Conservation (phyloP, 2,888 invertebrate species). For the Drosophila peninsularis region DNA sequence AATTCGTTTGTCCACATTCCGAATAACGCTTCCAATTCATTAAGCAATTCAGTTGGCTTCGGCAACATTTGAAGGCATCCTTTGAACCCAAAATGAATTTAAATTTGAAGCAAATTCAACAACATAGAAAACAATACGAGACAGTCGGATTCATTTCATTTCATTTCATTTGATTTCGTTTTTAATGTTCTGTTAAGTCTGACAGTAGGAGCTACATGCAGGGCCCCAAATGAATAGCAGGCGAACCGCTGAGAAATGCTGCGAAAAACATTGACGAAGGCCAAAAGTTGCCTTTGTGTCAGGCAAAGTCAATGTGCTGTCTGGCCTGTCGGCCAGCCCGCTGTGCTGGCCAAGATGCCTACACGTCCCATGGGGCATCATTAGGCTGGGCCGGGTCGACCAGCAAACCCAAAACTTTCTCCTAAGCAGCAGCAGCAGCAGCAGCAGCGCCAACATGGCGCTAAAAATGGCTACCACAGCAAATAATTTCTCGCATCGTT, state of each 20-base stretch:
- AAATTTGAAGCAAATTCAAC: conserved; percentile 50
- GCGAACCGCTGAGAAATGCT: conserved; percentile 19
- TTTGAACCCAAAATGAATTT: conserved; percentile 61
- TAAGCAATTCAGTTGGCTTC: conserved; percentile 56
- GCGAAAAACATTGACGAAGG: conserved; percentile 58
- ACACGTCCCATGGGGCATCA: conserved; percentile 69
- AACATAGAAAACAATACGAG: conserved; percentile 51
- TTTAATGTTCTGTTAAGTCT: conserved; percentile 50
- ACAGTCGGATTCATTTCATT: conserved; percentile 47
- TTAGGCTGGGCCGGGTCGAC: conserved; percentile 45
- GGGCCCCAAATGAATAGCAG: conserved; percentile 27
- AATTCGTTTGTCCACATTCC: conserved; percentile 46
- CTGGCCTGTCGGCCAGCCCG: conserved; percentile 29
- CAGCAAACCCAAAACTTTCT: conserved; percentile 40
- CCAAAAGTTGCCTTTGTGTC: conserved; percentile 58
- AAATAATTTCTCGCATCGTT: conserved; percentile 67
- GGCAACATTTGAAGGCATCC: conserved; percentile 33
- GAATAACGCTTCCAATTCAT: conserved; percentile 65
- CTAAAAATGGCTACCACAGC: conserved; percentile 66
- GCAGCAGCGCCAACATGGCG: conserved; percentile 49
- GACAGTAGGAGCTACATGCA: conserved; percentile 12
- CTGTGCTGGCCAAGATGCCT: conserved; percentile 49
- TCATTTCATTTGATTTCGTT: conserved; percentile 35
- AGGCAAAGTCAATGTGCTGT: conserved; percentile 44
- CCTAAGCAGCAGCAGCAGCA: conserved; percentile 25